Evolutionary conservation across 1,140 invertebrate species (phyloP), one percentile per base, ranked within the genome.

Genomic region (Daktulosphaira vitifoliae): DNA sequence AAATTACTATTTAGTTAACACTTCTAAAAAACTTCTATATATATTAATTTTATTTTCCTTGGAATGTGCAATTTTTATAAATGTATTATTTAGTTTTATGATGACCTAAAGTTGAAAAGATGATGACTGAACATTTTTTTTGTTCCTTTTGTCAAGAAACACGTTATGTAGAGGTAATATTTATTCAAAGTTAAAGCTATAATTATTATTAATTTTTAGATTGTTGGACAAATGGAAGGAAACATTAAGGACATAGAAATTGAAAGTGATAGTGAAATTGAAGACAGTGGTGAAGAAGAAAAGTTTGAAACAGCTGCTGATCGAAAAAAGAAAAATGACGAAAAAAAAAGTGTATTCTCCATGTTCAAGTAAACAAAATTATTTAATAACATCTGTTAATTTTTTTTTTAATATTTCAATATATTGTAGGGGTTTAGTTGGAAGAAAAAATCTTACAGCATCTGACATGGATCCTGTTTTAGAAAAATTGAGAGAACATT

Each of bases 401-500:
- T 26, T 16, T 56, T 16, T 65, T 26, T 50, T 20, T 20, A 42
- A 37, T 42, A 52, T 25, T 39, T 53, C 4, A 39, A 13, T 9
- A 13, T 18, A 16, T 79, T 71, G 78, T 69, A 81, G 79, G 69
- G 87, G 88, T 71, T 78, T 98, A 39, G 93, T 97, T 4, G 90
- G 92, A 0, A 84, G 84, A 2, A 92, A 92, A 73, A 75, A 72
- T 66, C 76, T 93, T 48, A 81, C 82, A 0, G 75, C 78, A 5
- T 81, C 84, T 16, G 83, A 89, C 62, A 85, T 99, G 80, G 77
- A 83, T 67, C 89, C 95, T 0, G 87, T 86, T 38, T 76, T 99
- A 66, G 94, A 98, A 50, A 97, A 98, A 76, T 81, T 99, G 78
- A 89, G 88, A 67, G 96, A 99, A 75, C 95, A 97, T 76, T 80